phyloP scores from a whole-genome alignment of 2,888 invertebrate species.

The Morpho deidamia region DNA sequence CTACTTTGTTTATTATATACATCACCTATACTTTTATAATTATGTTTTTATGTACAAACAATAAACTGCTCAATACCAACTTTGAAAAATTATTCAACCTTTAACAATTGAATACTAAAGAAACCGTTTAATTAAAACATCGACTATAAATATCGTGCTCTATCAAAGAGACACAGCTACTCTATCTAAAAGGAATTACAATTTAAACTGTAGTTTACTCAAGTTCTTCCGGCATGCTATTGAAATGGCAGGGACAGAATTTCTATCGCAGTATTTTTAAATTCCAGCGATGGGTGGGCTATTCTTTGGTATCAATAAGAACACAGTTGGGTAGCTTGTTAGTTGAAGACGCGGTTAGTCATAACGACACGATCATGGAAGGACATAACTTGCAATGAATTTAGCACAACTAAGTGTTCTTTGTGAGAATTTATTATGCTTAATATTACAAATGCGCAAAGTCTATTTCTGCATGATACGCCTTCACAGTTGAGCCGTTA shows the following conservation, averaged over 20 bases:
- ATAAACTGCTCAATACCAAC: no score
- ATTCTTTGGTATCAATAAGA: constrained; percentile 18
- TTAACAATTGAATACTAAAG: no score
- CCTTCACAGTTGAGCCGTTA: no score
- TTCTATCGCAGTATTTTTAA: constrained; percentile 18
- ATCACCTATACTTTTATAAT: no score
- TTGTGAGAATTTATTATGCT: no score
- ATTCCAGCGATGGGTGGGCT: constrained; percentile 8
- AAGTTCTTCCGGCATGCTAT: constrained; percentile 3
- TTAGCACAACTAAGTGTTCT: background rate
- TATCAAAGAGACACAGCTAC: background rate
- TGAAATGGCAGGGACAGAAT: constrained; percentile 17
- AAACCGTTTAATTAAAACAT: no score
- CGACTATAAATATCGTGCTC: no score
- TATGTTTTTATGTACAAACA: no score
- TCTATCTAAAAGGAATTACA: background rate
- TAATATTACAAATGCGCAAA: no score
- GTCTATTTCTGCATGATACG: no score
- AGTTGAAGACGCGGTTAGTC: constrained; percentile 1
- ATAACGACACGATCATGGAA: constrained; percentile 2
- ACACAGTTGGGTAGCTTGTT: constrained; percentile 17
- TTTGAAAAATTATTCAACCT: no score
- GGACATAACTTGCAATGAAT: background rate
- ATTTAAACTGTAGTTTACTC: constrained; percentile 10
- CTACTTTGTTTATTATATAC: no score